Evolutionary conservation across 1,140 invertebrate species (phyloP), one percentile per base, ranked within the genome.

Genomic region (Euura saliciscinereae): DNA sequence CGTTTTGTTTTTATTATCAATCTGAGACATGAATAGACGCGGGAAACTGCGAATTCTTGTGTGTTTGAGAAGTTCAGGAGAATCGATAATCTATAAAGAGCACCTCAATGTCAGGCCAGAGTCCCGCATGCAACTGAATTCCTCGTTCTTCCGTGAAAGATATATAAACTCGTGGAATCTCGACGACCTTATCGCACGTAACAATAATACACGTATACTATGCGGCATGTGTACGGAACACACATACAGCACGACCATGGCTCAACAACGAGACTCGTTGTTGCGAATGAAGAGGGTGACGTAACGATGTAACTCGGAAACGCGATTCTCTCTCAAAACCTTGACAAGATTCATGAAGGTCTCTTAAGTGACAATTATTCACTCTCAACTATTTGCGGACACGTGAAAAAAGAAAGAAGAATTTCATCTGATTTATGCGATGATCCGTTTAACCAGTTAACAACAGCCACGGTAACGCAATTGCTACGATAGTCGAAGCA

Each of bases 71-170:
- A 28, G 28, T 28, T 28, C 28, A 0, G 28, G 28, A 28, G 28
- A 59, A 59, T 59, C 51, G 51, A 59, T 59, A 59, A 59, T n/a
- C 51, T 6, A 59, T 59, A 59, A 59, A 59, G 51, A 59, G 51
- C 51, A n/a, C 13, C 10, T n/a, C 28, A 28, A 28, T 28, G 28
- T 28, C 28, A 28, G 28, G 28, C 28, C 28, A 28, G 28, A 28
- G 28, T 28, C 28, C 28, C 28, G 28, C 28, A 59, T 59, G 51
- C 3, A n/a, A 59, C 51, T n/a, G 13, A 59, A 59, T 59, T 59
- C 51, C 51, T 8, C 51, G 51, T 59, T n/a, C 51, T 59, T 59
- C 51, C 51, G 13, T 11, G 51, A 59, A 59, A 59, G 13, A 59
- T 59, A 59, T 59, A 59, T 59, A 59, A 11, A 59, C 51, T 59